These are phyloP conservation scores for Teleogryllus oceanicus DNA, from an alignment of 2,888 invertebrate species.

Conservation along the genomic window DNA sequence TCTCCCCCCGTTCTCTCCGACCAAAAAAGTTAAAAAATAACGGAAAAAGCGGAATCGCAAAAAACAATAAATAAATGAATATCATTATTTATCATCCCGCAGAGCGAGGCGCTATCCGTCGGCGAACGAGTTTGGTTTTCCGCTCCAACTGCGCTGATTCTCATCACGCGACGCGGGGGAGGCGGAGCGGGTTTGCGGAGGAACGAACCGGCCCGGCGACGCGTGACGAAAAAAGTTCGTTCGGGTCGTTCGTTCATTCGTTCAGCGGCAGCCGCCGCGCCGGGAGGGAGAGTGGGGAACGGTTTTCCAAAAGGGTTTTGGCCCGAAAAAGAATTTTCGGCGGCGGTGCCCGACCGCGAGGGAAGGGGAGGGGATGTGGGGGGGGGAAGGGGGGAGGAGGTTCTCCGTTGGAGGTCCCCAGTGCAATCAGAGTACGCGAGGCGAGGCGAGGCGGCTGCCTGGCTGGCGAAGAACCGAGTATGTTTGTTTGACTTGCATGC, in stretches of 20 bases:
- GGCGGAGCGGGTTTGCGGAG: too few relatives aligned
- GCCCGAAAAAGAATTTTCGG: background rate
- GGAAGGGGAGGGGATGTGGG: background rate
- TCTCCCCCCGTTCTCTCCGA: too few relatives aligned
- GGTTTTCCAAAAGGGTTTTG: background rate
- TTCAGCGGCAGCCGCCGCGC: background rate
- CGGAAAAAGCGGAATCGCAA: background rate
- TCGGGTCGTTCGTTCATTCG: background rate
- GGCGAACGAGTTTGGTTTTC: constrained; percentile 1
- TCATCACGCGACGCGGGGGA: background rate
- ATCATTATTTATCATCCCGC: constrained; percentile 7
- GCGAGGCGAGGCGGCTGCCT: background rate
- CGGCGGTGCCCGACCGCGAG: background rate
- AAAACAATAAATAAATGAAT: constrained; percentile 18
- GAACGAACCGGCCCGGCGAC: background rate
- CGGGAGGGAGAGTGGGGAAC: background rate
- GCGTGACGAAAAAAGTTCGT: background rate
- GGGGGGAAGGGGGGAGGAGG: background rate
- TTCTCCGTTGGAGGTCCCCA: background rate
- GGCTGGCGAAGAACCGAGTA: background rate
- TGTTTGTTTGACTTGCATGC: constrained; percentile 3
- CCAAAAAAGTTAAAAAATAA: background rate
- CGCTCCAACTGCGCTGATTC: background rate
- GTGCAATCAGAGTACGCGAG: background rate
- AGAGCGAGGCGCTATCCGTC: constrained; percentile 1